These are phyloP conservation scores for Colletes gigas DNA, from an alignment of 1,140 invertebrate species.

Conservation along the genomic window DNA sequence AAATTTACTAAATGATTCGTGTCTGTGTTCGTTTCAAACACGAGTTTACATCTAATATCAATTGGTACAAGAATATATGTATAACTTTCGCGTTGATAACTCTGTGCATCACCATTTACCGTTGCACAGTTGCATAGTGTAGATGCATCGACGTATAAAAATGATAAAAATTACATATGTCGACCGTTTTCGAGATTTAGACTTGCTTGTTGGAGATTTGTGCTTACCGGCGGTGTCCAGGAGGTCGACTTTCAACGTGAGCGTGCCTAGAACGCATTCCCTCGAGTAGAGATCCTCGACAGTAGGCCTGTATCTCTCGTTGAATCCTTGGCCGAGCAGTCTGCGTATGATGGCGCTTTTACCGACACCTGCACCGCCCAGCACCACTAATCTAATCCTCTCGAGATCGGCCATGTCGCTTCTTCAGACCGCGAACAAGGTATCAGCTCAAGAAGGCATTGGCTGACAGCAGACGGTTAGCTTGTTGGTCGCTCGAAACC, in stretches of 20 bases:
- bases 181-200: too few relatives aligned
- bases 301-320: constrained; percentile 92
- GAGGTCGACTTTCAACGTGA: constrained; percentile 92
- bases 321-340: constrained; percentile 92
- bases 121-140: too few relatives aligned
- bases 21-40: too few relatives aligned
- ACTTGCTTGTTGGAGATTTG: neutral
- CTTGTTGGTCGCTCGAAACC: constrained; percentile 28
- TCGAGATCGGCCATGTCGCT: constrained; percentile 87
- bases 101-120: too few relatives aligned
- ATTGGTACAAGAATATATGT: too few relatives aligned
- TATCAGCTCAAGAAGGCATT: constrained; percentile 45
- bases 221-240: constrained; percentile 88
- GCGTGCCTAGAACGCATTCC: constrained; percentile 90
- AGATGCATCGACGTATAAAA: too few relatives aligned
- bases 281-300: constrained; percentile 94
- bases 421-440: neutral
- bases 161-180: too few relatives aligned
- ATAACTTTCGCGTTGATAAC: too few relatives aligned
- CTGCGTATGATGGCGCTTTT: constrained; percentile 93
- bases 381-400: constrained; percentile 90
- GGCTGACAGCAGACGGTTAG: neutral
- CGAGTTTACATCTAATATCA: too few relatives aligned
- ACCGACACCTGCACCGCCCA: constrained; percentile 92
- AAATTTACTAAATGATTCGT: too few relatives aligned